A percentile compares a stretch with the other conserved stretches of the same genome.
Evolutionary conservation across 2,113 vertebrate genomes (phyloP).

Genomic region (Sula dactylatra): DNA sequence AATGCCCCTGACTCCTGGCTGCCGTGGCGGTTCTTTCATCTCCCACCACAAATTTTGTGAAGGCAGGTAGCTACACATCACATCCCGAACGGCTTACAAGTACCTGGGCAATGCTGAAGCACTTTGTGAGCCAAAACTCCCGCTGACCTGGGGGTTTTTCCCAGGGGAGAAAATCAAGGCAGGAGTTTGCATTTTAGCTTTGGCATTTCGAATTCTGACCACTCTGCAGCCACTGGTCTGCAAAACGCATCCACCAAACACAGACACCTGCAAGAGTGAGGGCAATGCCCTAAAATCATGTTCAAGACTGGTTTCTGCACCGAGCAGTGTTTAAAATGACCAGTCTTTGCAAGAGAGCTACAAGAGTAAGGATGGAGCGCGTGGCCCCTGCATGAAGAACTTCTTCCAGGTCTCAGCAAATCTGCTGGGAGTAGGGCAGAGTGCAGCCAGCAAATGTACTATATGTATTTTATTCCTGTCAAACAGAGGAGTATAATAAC

Average conservation of each 20-base stretch:
- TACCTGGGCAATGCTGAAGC: neutral
- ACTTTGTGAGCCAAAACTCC: neutral
- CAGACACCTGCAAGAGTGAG: neutral
- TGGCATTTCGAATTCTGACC: neutral
- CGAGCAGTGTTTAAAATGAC: neutral
- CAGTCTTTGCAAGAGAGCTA: neutral
- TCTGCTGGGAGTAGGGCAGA: neutral
- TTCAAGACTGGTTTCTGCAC: neutral
- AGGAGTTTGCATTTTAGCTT: neutral
- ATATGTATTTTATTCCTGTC: neutral
- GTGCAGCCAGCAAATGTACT: neutral
- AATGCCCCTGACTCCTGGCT: rapidly evolving
- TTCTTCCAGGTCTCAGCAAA: neutral
- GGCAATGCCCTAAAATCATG: neutral
- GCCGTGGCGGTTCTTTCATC: neutral
- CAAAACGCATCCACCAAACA: neutral
- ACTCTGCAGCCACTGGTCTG: neutral
- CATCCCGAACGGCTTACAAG: neutral
- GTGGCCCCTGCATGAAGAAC: neutral
- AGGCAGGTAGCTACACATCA: neutral
- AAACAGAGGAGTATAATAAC: neutral
- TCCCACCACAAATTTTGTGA: neutral
- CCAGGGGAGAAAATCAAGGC: neutral
- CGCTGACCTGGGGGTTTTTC: neutral
- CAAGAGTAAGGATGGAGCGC: neutral